phyloP scores from a whole-genome alignment of 2,888 invertebrate genomes.

The Leucophenga maculata region DNA sequence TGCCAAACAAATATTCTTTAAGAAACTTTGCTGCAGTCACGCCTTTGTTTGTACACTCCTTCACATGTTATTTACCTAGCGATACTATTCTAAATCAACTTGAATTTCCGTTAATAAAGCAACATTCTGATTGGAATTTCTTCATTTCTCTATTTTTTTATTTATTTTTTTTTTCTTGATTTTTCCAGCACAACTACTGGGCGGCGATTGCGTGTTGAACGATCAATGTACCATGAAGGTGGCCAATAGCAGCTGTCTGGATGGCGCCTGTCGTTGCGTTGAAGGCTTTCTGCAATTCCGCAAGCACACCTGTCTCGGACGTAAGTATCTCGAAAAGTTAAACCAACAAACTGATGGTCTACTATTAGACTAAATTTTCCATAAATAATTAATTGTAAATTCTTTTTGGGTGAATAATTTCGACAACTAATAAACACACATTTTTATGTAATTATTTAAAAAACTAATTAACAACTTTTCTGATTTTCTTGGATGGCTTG shows the following conservation, averaged over 20 bases:
- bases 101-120: constrained; percentile 1
- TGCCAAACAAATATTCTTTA: background rate
- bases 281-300: constrained; percentile 89
- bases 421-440: too few relatives aligned
- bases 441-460: too few relatives aligned
- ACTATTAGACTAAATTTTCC: background rate
- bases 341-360: too few relatives aligned
- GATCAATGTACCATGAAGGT: constrained; percentile 92
- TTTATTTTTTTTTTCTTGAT: background rate
- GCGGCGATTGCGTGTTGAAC: constrained; percentile 85
- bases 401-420: too few relatives aligned
- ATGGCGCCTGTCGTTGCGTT: constrained; percentile 87
- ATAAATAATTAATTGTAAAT: background rate
- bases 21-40: background rate
- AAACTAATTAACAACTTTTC: too few relatives aligned
- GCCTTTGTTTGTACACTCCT: background rate
- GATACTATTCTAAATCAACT: background rate
- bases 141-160: background rate
- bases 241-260: constrained; percentile 88
- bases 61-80: background rate
- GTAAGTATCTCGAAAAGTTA: constrained; percentile 77
- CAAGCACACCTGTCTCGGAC: constrained; percentile 90
- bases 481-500: too few relatives aligned
- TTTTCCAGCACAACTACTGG: constrained; percentile 68
- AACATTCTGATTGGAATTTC: background rate